Evolutionary conservation across 2,113 vertebrate species (phyloP).

Genomic region (Tichodroma muraria): DNA sequence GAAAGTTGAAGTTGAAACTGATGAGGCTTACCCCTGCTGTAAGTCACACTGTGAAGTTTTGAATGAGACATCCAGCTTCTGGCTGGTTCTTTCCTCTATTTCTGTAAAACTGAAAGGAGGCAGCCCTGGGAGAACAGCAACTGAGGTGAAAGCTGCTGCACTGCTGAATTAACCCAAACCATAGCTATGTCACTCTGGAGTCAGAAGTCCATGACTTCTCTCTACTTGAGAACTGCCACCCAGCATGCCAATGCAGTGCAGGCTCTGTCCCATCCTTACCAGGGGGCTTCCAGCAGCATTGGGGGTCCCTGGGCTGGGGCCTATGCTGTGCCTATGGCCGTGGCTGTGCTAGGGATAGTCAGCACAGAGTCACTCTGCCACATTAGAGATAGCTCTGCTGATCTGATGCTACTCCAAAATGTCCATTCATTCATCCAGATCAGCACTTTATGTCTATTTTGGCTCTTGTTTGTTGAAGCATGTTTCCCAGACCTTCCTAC

Average conservation of each 20-base stretch:
- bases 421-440: not conserved
- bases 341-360: not conserved
- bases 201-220: not conserved
- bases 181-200: not conserved
- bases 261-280: not conserved
- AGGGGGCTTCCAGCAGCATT: not conserved
- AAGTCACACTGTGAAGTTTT: constrained; percentile 8
- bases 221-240: not conserved
- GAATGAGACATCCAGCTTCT: not conserved
- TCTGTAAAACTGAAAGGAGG: not conserved
- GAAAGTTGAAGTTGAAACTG: not conserved
- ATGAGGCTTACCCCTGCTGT: not conserved
- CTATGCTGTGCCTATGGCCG: fast-evolving
- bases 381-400: not conserved
- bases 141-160: not conserved
- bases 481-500: not conserved
- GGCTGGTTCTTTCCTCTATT: not conserved
- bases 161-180: not conserved
- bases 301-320: not conserved
- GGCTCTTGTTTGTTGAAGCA: not conserved
- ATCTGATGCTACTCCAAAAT: not conserved
- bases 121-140: not conserved
- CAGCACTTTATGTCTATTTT: not conserved
- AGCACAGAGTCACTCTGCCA: fast-evolving
- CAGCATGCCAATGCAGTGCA: not conserved